Base-by-base conservation (phyloP, 2,113 vertebrate genomes). In the Lamprotornis superbus region DNA sequence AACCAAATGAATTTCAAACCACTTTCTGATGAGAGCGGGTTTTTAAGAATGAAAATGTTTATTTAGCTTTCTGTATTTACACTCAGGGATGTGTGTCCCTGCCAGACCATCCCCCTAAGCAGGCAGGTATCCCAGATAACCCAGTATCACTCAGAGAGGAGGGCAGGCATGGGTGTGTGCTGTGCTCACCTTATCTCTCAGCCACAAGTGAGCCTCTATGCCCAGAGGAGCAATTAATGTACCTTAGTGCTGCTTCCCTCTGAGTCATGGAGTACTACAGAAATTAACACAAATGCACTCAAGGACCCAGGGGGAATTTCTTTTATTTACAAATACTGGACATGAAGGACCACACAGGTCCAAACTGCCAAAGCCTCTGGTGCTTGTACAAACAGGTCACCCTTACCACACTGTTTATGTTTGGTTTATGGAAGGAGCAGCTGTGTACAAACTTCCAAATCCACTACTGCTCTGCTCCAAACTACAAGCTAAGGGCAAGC, bases 61-160 rank as follows among this genome's bases (percentile, higher is more conserved):
- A 81, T 46, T 95, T 59, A 2, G 5, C 60, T 74, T 85, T 68
- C 78, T 90, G 56, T 75, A 87, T 86, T 94, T 73, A 82, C 46
- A 69, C 30, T 27, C 46, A 39, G 31, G 46, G 37, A 14, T 33
- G 17, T 15, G 37, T 69, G 64, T 23, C 79, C 59, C 47, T 74
- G 46, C 44, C 82, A 88, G 47, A 47, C 70, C 78, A 93, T 49
- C 71, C 83, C 89, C 91, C 83, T 94, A 47, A 88, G 44, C 83
- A 95, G 39, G 53, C 94, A 95, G 84, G 81, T 83, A 82, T 24
- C 77, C 56, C 64, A 68, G 97, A 97, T 97, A 97, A 96, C 68
- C 30, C 70, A 64, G 49, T 87, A 89, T 87, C 86, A 74, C 82
- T 42, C 76, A 30, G 50, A 85, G 83, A 76, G 83, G 83, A 84